phyloP scores from a whole-genome alignment of 1,140 invertebrate genomes.

The Drosophila pallidifrons region DNA sequence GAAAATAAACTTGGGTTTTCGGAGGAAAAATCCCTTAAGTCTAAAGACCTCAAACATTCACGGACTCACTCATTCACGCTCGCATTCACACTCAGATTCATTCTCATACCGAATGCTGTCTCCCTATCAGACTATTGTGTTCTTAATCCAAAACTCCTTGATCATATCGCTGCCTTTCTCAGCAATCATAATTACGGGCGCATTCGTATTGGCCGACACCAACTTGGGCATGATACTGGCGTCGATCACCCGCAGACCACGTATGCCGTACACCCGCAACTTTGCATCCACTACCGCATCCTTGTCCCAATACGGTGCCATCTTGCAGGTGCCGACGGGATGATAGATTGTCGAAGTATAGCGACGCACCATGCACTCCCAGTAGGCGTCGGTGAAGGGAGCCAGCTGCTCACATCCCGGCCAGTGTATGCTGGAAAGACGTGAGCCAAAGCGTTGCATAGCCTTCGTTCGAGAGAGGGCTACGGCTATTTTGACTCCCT shows the following conservation, averaged over 20 bases:
- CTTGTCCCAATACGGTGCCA: constrained; percentile 94
- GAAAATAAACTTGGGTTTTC: constrained; percentile 2
- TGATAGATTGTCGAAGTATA: constrained; percentile 94
- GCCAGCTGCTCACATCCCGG: constrained; percentile 89
- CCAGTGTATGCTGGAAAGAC: constrained; percentile 88
- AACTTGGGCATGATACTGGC: constrained; percentile 93
- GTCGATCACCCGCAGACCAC: constrained; percentile 93
- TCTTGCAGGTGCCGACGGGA: constrained; percentile 95
- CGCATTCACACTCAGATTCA: constrained; percentile 11
- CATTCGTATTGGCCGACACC: constrained; percentile 94
- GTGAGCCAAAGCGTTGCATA: constrained; percentile 89
- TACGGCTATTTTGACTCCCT: constrained; percentile 92
- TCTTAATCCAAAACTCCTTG: constrained; percentile 91
- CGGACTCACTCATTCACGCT: constrained; percentile 10
- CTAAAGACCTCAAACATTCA: not conserved
- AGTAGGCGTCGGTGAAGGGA: constrained; percentile 90
- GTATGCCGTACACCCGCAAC: constrained; percentile 91
- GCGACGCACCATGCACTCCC: constrained; percentile 93
- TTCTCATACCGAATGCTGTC: not conserved
- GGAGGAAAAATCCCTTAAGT: constrained; percentile 12
- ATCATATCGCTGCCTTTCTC: constrained; percentile 94
- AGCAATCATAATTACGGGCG: constrained; percentile 93
- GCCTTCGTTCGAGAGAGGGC: constrained; percentile 90
- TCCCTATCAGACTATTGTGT: constrained; percentile 71
- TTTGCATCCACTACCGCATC: constrained; percentile 95